Evolutionary conservation across 2,888 invertebrate genomes (phyloP).

Genomic region (Dicyrtomina minuta): DNA sequence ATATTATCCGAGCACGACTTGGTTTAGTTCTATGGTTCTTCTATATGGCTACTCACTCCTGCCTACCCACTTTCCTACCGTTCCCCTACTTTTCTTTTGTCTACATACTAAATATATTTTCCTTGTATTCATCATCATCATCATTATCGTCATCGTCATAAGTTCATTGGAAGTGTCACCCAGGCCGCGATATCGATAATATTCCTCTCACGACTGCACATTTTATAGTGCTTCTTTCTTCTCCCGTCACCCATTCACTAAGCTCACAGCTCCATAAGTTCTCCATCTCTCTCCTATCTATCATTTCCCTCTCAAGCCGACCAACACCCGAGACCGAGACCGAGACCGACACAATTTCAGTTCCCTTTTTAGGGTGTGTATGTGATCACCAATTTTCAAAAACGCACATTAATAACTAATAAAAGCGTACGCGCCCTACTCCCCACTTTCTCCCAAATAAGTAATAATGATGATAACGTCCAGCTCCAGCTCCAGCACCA

Average conservation of each 20-base stretch:
- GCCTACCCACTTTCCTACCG: no score
- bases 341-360: not conserved
- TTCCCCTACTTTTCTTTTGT: no score
- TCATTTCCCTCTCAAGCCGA: conserved; percentile 4
- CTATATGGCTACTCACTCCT: no score
- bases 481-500: no score
- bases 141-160: not conserved
- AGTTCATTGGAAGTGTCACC: not conserved
- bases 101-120: no score
- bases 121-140: not conserved
- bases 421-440: no score
- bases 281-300: not conserved
- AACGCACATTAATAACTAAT: no score
- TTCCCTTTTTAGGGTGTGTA: not conserved
- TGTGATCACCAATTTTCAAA: not conserved
- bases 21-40: no score
- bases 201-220: not conserved
- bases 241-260: not conserved
- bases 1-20: no score
- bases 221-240: not conserved
- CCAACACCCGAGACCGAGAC: no score
- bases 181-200: not conserved
- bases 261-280: no score
- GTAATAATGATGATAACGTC: no score
- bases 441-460: not conserved